Evolutionary conservation across 1,140 invertebrate genomes (phyloP).

Genomic region (Drosophila carrolli): DNA sequence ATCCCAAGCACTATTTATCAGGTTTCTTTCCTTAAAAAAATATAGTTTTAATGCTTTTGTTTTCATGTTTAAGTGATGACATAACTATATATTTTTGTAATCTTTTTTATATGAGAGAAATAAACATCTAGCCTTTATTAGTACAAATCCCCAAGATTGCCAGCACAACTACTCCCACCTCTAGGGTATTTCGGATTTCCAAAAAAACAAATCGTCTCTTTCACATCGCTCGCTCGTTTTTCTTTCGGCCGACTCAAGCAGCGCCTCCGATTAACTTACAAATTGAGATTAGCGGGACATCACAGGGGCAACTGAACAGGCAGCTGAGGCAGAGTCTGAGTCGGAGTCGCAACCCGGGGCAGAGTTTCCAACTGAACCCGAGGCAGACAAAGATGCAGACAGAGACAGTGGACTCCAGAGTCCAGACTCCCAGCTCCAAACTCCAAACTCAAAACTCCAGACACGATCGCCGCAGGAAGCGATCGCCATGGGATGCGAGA

Average conservation of each 20-base stretch:
- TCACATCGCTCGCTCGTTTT: slow-evolving; percentile 25
- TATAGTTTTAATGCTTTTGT: no score
- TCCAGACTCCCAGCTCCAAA: slow-evolving; percentile 1
- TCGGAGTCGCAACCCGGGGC: slow-evolving; percentile 11
- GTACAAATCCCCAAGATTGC: neutral
- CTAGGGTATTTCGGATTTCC: slow-evolving; percentile 19
- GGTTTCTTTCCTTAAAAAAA: no score
- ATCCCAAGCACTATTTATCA: no score
- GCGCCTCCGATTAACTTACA: slow-evolving; percentile 82
- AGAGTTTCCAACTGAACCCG: slow-evolving; percentile 27
- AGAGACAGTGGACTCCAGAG: slow-evolving; percentile 30
- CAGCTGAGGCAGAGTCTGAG: slow-evolving; percentile 24
- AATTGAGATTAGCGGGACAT: slow-evolving; percentile 83
- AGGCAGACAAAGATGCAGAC: slow-evolving; percentile 16
- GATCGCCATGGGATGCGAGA: slow-evolving; percentile 44
- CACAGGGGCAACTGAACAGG: slow-evolving; percentile 46
- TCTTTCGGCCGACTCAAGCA: slow-evolving; percentile 62
- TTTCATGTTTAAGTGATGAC: no score
- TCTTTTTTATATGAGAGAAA: no score
- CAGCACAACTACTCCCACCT: neutral
- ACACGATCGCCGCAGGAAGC: slow-evolving; percentile 51
- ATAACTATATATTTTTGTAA: no score
- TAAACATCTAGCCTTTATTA: no score
- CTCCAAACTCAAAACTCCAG: slow-evolving; percentile 28
- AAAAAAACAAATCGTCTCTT: slow-evolving; percentile 29